phyloP scores from a whole-genome alignment of 2,888 invertebrate genomes.

The Nymphalis urticae region DNA sequence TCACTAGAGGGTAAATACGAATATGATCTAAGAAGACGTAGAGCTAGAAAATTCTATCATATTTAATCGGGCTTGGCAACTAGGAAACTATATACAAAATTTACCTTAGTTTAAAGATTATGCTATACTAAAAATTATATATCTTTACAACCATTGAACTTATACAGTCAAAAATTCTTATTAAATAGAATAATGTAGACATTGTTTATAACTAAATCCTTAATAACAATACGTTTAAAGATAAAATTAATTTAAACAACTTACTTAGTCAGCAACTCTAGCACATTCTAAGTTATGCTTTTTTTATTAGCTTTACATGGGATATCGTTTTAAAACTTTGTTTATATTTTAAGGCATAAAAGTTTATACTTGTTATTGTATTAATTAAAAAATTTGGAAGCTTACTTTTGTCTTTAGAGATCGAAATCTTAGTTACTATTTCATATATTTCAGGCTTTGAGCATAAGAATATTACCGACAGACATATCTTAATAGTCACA shows the following conservation, averaged over 20 bases:
- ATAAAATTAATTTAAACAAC: slow-evolving; percentile 19
- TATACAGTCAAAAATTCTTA: slow-evolving; percentile 35
- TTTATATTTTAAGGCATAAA: slow-evolving; percentile 21
- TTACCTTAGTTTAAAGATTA: slow-evolving; percentile 10
- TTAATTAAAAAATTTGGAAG: slow-evolving; percentile 1
- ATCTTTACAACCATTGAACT: slow-evolving; percentile 37
- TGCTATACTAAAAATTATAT: slow-evolving; percentile 30
- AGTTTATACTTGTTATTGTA: slow-evolving; percentile 12
- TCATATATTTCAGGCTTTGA: slow-evolving; percentile 54
- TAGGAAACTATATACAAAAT: slow-evolving; percentile 43
- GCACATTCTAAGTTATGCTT: slow-evolving; percentile 32
- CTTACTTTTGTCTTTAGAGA: slow-evolving; percentile 11
- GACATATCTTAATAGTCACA: slow-evolving; percentile 67
- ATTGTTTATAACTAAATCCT: slow-evolving; percentile 25
- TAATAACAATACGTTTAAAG: slow-evolving; percentile 18
- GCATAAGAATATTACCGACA: slow-evolving; percentile 57
- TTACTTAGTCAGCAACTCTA: slow-evolving; percentile 35
- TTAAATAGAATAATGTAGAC: slow-evolving; percentile 26
- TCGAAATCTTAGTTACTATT: slow-evolving; percentile 11
- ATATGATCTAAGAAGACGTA: slow-evolving; percentile 41
- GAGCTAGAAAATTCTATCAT: slow-evolving; percentile 42
- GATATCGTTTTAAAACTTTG: slow-evolving; percentile 15
- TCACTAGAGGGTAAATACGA: slow-evolving; percentile 48
- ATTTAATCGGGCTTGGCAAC: slow-evolving; percentile 44
- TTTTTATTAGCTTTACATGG: slow-evolving; percentile 22